These are phyloP conservation scores for Rhagoletis zephyria DNA, from an alignment of 1,140 invertebrate genomes.

Conservation along the genomic window DNA sequence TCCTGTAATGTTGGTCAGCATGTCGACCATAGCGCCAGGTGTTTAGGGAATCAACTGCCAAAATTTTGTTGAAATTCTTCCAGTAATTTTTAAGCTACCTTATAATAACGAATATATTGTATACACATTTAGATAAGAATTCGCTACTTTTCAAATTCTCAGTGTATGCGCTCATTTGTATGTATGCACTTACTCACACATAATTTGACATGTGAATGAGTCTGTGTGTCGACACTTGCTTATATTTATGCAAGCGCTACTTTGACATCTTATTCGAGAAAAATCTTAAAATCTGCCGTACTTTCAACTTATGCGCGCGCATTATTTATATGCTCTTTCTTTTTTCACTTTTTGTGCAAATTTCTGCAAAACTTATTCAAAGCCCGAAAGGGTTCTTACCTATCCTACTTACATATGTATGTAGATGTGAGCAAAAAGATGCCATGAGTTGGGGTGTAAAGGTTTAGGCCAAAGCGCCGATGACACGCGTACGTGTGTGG, in stretches of 20 bases:
- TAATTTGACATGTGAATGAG: neutral
- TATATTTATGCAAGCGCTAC: conserved; percentile 35
- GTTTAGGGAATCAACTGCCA: no score
- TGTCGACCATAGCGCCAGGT: no score
- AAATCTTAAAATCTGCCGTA: conserved; percentile 15
- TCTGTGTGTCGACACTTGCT: neutral
- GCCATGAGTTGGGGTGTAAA: neutral
- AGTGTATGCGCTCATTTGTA: neutral
- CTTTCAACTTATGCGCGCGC: neutral
- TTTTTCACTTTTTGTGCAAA: neutral
- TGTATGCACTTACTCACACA: neutral
- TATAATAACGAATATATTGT: no score
- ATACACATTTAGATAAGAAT: no score
- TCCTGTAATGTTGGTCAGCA: no score
- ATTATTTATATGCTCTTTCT: neutral
- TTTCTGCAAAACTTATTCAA: neutral
- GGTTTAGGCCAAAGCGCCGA: neutral
- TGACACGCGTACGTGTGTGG: neutral
- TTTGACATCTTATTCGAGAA: conserved; percentile 32
- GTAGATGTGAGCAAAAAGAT: neutral
- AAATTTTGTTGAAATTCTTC: no score
- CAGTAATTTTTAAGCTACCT: no score
- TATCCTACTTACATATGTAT: neutral
- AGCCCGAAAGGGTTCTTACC: neutral
- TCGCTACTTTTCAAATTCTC: neutral